These are phyloP conservation scores for Xylocampa areola DNA, from an alignment of 2,888 invertebrate genomes.

Conservation along the genomic window DNA sequence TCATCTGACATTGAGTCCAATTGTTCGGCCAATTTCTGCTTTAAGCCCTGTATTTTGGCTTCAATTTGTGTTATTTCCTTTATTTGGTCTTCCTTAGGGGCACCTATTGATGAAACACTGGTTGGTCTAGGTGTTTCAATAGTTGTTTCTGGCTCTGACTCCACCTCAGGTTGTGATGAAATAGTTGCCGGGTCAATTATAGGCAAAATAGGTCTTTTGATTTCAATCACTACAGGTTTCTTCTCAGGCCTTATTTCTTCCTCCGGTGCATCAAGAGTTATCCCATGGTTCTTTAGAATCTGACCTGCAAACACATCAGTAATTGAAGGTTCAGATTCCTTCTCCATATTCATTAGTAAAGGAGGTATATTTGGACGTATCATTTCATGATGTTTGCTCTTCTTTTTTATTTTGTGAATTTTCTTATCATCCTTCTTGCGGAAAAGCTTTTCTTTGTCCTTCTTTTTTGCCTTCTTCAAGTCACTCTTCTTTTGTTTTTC, in stretches of 20 bases:
- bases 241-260: slow-evolving; percentile 70
- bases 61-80: slow-evolving; percentile 89
- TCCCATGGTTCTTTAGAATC: slow-evolving; percentile 87
- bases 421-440: slow-evolving; percentile 83
- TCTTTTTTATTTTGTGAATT: slow-evolving; percentile 82
- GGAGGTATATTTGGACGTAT: slow-evolving; percentile 86
- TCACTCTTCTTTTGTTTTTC: slow-evolving; percentile 79
- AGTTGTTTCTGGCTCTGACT: slow-evolving; percentile 53
- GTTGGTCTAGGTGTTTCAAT: slow-evolving; percentile 68
- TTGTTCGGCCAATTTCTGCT: slow-evolving; percentile 82
- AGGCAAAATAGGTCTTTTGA: slow-evolving; percentile 79
- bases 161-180: slow-evolving; percentile 63
- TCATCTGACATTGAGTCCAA: slow-evolving; percentile 90
- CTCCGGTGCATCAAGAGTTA: slow-evolving; percentile 71
- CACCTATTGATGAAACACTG: slow-evolving; percentile 37
- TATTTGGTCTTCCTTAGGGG: slow-evolving; percentile 73
- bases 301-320: slow-evolving; percentile 92
- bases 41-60: slow-evolving; percentile 89
- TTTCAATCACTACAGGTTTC: slow-evolving; percentile 68
- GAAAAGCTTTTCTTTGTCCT: slow-evolving; percentile 74
- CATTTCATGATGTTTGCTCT: slow-evolving; percentile 80
- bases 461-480: slow-evolving; percentile 81
- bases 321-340: slow-evolving; percentile 88
- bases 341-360: slow-evolving; percentile 85
- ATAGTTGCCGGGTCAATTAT: slow-evolving; percentile 85